Conservation (phyloP, 2,797 vertebrate genomes). For the Eupleurogrammus muticus region DNA sequence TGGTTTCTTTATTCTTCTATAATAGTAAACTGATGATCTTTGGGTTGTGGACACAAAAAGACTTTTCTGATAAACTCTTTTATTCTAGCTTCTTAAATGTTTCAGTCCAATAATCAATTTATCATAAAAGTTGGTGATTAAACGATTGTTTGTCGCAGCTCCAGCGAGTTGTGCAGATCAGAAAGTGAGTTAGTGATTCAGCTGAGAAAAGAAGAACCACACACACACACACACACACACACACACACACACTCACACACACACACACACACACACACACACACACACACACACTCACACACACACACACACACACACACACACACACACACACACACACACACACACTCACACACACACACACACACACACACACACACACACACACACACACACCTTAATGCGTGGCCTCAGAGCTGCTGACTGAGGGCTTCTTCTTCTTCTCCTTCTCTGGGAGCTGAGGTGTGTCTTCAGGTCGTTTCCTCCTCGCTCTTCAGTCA, state of each 20-base stretch:
- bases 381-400: constrained; percentile 45
- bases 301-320: constrained; percentile 12
- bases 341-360: constrained; percentile 12
- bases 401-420: constrained; percentile 82
- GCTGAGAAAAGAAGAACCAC: background rate
- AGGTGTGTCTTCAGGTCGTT: constrained; percentile 85
- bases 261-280: too few species aligned
- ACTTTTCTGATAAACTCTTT: too few species aligned
- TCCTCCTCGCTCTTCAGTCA: constrained; percentile 61
- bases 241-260: constrained; percentile 5
- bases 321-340: constrained; percentile 3
- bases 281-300: too few species aligned
- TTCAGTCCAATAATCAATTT: too few species aligned
- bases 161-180: constrained; percentile 22
- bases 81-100: too few species aligned
- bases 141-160: too few species aligned
- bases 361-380: constrained; percentile 12
- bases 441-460: constrained; percentile 79
- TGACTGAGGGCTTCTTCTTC: constrained; percentile 82
- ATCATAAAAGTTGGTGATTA: too few species aligned
- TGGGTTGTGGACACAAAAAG: too few species aligned
- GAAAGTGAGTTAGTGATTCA: constrained; percentile 45
- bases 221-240: background rate
- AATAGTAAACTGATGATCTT: too few species aligned
- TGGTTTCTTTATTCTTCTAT: too few species aligned